phyloP scores from a whole-genome alignment of 2,113 vertebrate genomes.

The Ariopsis seemanni region DNA sequence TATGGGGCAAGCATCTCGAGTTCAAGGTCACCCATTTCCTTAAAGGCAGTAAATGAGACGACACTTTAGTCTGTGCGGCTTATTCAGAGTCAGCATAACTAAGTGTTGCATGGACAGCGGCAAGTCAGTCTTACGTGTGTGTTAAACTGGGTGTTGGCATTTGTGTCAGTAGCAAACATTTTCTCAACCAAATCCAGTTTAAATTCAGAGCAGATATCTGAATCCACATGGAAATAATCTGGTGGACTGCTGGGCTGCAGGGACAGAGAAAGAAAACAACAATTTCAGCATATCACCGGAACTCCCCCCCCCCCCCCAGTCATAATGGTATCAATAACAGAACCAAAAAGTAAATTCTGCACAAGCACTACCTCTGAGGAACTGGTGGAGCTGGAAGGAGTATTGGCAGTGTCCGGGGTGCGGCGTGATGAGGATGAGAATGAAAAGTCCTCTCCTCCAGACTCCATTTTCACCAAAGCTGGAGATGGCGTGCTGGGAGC shows the following conservation, averaged over 20 bases:
- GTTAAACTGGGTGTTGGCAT: slow-evolving; percentile 87
- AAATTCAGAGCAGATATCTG: slow-evolving; percentile 87
- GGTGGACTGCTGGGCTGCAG: slow-evolving; percentile 80
- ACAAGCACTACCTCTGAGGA: slow-evolving; percentile 40
- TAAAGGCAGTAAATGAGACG: neutral
- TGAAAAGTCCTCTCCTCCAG: slow-evolving; percentile 61
- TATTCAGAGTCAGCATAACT: neutral
- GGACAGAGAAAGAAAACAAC: slow-evolving; percentile 31
- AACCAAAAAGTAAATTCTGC: too few species aligned
- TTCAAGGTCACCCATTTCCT: slow-evolving; percentile 82
- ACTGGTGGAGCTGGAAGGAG: slow-evolving; percentile 65
- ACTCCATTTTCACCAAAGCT: slow-evolving; percentile 69
- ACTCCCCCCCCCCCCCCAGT: neutral
- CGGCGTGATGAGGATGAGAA: slow-evolving; percentile 73
- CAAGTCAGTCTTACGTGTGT: slow-evolving; percentile 76
- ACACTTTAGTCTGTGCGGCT: neutral
- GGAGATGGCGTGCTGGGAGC: slow-evolving; percentile 81
- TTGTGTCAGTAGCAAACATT: slow-evolving; percentile 94
- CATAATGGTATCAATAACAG: neutral
- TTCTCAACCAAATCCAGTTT: slow-evolving; percentile 96
- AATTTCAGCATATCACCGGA: neutral
- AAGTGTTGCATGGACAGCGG: neutral
- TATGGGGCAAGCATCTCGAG: slow-evolving; percentile 98
- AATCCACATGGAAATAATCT: slow-evolving; percentile 77
- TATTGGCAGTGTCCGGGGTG: slow-evolving; percentile 71